phyloP scores from a whole-genome alignment of 2,888 invertebrate genomes.

The Brachynemurus nebulosus region DNA sequence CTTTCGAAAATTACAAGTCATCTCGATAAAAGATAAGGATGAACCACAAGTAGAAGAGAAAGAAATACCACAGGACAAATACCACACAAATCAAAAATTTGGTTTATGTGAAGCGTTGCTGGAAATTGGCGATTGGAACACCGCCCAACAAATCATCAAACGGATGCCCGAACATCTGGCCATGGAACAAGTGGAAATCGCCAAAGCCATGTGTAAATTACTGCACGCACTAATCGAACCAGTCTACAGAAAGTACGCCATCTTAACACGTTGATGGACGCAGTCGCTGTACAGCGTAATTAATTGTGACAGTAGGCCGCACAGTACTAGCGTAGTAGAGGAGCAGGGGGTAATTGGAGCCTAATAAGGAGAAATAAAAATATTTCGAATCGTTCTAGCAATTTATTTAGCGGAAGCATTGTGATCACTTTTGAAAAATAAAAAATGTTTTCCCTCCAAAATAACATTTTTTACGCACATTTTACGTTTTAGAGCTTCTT shows the following conservation, averaged over 20 bases:
- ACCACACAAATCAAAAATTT: slow-evolving; percentile 76
- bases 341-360: too few relatives aligned
- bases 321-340: too few relatives aligned
- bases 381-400: too few relatives aligned
- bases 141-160: slow-evolving; percentile 64
- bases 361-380: too few relatives aligned
- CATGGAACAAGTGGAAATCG: slow-evolving; percentile 64
- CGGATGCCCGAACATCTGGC: slow-evolving; percentile 70
- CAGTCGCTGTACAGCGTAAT: too few relatives aligned
- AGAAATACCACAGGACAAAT: slow-evolving; percentile 46
- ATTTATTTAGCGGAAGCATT: too few relatives aligned
- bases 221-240: slow-evolving; percentile 77
- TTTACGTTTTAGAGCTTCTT: too few relatives aligned
- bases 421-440: too few relatives aligned
- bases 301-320: too few relatives aligned
- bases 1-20: slow-evolving; percentile 71
- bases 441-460: too few relatives aligned
- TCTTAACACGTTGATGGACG: too few relatives aligned
- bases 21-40: slow-evolving; percentile 67
- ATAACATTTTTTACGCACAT: too few relatives aligned
- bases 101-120: slow-evolving; percentile 82
- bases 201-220: slow-evolving; percentile 61
- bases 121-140: slow-evolving; percentile 80
- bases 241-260: slow-evolving; percentile 62
- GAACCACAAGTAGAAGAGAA: slow-evolving; percentile 56